A percentile compares a stretch with the other conserved stretches of the same genome.
Conservation (phyloP, 2,797 vertebrate species). For the Coilia nasus region DNA sequence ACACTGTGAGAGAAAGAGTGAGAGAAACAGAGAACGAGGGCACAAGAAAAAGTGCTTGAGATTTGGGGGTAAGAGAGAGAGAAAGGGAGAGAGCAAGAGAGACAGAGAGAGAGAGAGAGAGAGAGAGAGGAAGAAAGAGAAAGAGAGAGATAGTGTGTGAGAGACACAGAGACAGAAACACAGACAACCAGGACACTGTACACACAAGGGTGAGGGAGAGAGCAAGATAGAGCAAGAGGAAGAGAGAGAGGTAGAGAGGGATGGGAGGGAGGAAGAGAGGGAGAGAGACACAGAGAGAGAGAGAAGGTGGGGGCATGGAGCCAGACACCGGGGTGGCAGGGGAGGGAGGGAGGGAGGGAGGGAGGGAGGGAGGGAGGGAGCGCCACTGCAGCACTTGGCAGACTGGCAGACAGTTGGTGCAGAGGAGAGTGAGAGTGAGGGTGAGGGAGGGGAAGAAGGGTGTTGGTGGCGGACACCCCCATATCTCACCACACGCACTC, state of each 20-base stretch:
- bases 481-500: background rate
- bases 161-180: background rate
- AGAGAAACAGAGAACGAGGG: no score
- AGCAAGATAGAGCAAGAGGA: background rate
- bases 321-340: slow-evolving; percentile 18
- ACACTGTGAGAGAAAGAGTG: no score
- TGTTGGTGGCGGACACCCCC: background rate
- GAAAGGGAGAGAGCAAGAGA: background rate
- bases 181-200: background rate
- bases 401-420: slow-evolving; percentile 26
- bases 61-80: background rate
- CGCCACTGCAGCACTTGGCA: slow-evolving; percentile 27
- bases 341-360: slow-evolving; percentile 13
- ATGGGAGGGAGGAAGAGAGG: background rate
- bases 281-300: background rate
- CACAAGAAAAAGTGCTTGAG: no score
- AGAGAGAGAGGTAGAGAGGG: background rate
- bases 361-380: slow-evolving; percentile 8
- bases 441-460: no score
- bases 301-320: background rate
- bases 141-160: background rate
- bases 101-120: background rate
- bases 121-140: background rate
- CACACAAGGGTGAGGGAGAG: background rate
- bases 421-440: background rate